Conservation (phyloP, 2,113 vertebrate species). For the Oreochromis aureus region DNA sequence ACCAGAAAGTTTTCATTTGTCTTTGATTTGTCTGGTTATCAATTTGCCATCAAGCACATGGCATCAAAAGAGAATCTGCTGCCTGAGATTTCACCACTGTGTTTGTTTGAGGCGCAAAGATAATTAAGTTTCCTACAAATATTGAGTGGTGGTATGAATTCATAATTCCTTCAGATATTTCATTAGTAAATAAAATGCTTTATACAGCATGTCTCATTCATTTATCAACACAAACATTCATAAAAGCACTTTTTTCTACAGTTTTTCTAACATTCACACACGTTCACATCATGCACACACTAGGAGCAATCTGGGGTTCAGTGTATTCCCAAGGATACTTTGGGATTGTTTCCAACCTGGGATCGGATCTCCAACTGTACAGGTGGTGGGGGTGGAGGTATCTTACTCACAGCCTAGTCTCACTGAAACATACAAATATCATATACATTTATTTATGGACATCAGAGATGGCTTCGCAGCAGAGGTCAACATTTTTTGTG, state of each 20-base stretch:
- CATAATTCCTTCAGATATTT: neutral
- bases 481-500: neutral
- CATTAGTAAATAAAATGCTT: fast-evolving
- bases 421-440: neutral
- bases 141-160: neutral
- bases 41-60: neutral
- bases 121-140: fast-evolving
- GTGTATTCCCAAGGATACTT: neutral
- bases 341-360: neutral
- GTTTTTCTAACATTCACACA: neutral
- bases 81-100: neutral
- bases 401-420: neutral
- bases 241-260: fast-evolving
- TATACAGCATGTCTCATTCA: neutral
- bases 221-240: neutral
- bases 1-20: neutral
- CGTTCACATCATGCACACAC: neutral
- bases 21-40: neutral
- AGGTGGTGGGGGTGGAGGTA: neutral
- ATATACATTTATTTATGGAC: fast-evolving
- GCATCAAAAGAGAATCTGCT: neutral
- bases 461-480: neutral
- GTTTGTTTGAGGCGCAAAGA: neutral
- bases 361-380: fast-evolving
- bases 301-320: neutral